Conservation (phyloP, 2,888 invertebrate genomes). For the Morpho achilles region DNA sequence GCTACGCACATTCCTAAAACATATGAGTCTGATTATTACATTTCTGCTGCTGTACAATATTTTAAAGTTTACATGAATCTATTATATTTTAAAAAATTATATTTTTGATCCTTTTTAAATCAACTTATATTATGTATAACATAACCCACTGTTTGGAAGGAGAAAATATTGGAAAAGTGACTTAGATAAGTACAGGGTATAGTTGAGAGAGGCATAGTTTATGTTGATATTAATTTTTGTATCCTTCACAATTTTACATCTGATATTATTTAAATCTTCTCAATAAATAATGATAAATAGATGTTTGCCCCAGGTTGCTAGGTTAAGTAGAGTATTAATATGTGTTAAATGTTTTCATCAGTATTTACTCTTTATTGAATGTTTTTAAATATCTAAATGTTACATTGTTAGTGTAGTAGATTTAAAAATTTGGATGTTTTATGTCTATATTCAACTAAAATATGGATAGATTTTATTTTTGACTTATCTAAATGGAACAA, state of each 20-base stretch:
- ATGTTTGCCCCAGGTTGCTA: conserved; percentile 61
- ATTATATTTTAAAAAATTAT: conserved; percentile 73
- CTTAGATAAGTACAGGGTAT: conserved; percentile 66
- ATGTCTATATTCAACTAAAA: conserved; percentile 53
- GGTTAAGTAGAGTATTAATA: conserved; percentile 45
- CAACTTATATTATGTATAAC: conserved; percentile 61
- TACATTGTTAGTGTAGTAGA: conserved; percentile 56
- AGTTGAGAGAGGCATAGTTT: conserved; percentile 41
- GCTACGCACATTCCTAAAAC: conserved; percentile 72
- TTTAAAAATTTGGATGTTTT: conserved; percentile 55
- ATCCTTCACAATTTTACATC: conserved; percentile 38
- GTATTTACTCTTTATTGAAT: conserved; percentile 51
- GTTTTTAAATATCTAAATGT: conserved; percentile 60
- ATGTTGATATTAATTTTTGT: conserved; percentile 34
- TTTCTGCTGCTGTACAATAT: conserved; percentile 71
- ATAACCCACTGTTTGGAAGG: conserved; percentile 55
- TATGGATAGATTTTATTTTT: conserved; percentile 55
- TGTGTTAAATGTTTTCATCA: conserved; percentile 68
- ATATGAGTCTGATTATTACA: conserved; percentile 72
- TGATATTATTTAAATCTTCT: conserved; percentile 30
- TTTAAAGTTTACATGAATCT: conserved; percentile 63
- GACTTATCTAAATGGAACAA: conserved; percentile 59
- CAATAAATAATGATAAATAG: conserved; percentile 17
- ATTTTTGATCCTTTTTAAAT: conserved; percentile 66
- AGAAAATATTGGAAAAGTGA: conserved; percentile 50